These are phyloP conservation scores for Hydropsyche betteni DNA, from an alignment of 2,888 invertebrate genomes.

Conservation along the genomic window DNA sequence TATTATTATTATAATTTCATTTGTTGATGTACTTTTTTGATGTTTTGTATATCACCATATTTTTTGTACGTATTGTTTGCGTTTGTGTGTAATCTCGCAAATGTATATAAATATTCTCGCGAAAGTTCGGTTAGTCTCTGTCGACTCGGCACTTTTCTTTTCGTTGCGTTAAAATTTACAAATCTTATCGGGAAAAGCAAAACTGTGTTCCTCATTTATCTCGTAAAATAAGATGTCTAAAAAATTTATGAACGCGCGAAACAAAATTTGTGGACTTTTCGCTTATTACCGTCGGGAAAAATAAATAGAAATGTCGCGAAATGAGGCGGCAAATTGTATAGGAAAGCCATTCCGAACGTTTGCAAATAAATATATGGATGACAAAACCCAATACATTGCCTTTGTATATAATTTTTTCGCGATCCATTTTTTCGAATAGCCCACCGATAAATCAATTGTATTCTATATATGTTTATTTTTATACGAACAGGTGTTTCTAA, in stretches of 20 bases:
- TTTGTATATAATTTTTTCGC: too few species aligned
- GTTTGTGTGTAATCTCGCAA: too few species aligned
- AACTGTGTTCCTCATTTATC: conserved; percentile 45
- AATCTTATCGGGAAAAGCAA: conserved; percentile 43
- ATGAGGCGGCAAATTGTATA: conserved; percentile 22
- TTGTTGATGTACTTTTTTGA: background rate
- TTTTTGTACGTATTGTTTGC: too few species aligned
- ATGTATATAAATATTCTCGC: too few species aligned
- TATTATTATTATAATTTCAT: conserved; percentile 18
- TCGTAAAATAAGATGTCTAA: conserved; percentile 45
- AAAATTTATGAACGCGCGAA: conserved; percentile 42
- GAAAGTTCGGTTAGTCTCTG: conserved; percentile 7
- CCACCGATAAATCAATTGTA: too few species aligned
- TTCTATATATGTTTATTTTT: too few species aligned
- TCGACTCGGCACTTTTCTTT: conserved; percentile 23
- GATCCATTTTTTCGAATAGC: too few species aligned
- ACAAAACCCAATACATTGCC: background rate
- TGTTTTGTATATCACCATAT: background rate
- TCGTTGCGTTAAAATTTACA: conserved; percentile 37
- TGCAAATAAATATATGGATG: conserved; percentile 16
- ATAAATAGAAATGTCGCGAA: conserved; percentile 33
- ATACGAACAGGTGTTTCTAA: too few species aligned
- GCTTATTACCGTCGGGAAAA: conserved; percentile 36
- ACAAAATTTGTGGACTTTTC: conserved; percentile 39
- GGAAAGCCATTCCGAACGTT: conserved; percentile 1